Evolutionary conservation across 2,888 invertebrate genomes (phyloP).

Genomic region (Minunthozetes semirufus): DNA sequence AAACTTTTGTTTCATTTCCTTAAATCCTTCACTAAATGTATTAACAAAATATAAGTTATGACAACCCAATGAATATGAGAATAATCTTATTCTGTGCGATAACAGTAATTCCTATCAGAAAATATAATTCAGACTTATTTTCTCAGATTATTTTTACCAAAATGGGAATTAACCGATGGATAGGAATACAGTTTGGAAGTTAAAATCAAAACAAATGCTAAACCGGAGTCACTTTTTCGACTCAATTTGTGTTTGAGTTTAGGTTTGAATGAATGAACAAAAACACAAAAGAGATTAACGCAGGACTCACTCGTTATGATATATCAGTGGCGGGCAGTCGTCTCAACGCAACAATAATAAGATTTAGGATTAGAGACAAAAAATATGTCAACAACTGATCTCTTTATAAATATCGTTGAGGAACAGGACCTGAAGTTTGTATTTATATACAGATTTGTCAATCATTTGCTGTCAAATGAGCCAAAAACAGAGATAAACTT

Average conservation of each 20-base stretch:
- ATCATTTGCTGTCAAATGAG: background rate
- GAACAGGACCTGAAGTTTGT: background rate
- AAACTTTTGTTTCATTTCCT: too few species aligned
- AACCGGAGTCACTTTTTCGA: background rate
- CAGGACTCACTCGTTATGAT: background rate
- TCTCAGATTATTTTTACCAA: too few species aligned
- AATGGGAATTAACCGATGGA: too few species aligned
- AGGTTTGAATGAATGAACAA: background rate
- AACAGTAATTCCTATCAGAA: too few species aligned
- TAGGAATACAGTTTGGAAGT: too few species aligned
- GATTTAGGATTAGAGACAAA: constrained; percentile 21
- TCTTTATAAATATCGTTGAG: constrained; percentile 1
- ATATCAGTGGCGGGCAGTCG: constrained; percentile 12
- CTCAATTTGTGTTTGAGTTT: background rate
- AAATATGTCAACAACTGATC: constrained; percentile 26
- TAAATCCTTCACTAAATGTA: too few species aligned
- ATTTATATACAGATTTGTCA: constrained; percentile 15
- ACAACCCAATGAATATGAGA: too few species aligned
- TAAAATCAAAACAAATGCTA: too few species aligned
- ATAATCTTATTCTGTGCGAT: too few species aligned
- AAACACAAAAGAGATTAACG: constrained; percentile 1
- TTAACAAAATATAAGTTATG: too few species aligned
- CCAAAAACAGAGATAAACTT: background rate
- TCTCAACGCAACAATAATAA: background rate
- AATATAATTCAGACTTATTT: too few species aligned